These are phyloP conservation scores for Meghimatium bilineatum DNA, from an alignment of 2,888 invertebrate genomes.

Conservation along the genomic window DNA sequence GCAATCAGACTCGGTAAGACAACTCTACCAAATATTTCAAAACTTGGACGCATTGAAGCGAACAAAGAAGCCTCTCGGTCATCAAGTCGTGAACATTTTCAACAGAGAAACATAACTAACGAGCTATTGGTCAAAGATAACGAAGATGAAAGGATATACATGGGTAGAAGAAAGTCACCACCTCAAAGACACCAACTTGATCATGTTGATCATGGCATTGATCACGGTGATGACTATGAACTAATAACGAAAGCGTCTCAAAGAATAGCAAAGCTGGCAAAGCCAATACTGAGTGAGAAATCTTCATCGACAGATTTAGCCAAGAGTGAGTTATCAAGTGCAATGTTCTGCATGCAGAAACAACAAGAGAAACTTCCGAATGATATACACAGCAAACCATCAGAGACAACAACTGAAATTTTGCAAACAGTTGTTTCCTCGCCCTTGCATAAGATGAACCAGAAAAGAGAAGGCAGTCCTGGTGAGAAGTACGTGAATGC, in stretches of 20 bases:
- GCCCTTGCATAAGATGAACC: neutral
- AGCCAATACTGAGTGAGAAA: neutral
- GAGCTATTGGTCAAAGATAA: neutral
- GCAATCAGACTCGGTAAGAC: neutral
- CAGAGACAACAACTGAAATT: neutral
- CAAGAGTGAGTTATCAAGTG: neutral
- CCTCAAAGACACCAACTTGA: too few relatives aligned
- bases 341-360: neutral
- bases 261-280: neutral
- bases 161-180: neutral
- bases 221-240: too few relatives aligned
- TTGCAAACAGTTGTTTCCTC: neutral
- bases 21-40: too few relatives aligned
- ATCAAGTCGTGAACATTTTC: too few relatives aligned
- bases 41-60: neutral
- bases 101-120: neutral
- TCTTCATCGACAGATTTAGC: neutral
- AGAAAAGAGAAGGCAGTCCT: neutral
- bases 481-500: neutral
- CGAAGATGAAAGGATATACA: neutral
- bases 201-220: too few relatives aligned
- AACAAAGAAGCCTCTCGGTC: neutral
- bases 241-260: neutral
- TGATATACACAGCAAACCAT: neutral
- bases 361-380: neutral